Conservation (phyloP, 2,113 vertebrate species). For the Platichthys stellatus region DNA sequence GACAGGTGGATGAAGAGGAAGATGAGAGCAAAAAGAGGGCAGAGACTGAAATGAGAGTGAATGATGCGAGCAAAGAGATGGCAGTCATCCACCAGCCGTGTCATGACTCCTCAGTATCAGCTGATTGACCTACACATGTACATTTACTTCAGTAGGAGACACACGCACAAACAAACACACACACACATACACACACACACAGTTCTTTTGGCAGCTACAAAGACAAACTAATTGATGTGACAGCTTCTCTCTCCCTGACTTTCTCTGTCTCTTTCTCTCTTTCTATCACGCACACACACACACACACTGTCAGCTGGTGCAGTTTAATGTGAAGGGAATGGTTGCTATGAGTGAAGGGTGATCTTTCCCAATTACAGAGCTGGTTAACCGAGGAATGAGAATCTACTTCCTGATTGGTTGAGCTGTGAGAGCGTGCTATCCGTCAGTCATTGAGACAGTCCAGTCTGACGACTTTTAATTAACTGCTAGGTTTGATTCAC, state of each 20-base stretch:
- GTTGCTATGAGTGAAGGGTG: slow-evolving; percentile 44
- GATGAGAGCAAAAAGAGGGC: not conserved
- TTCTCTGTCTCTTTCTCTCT: not conserved
- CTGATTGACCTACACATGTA: slow-evolving; percentile 8
- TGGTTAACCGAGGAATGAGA: slow-evolving; percentile 23
- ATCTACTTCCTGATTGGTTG: slow-evolving; percentile 20
- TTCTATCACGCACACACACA: not conserved
- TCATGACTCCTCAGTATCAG: not conserved
- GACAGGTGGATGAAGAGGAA: not conserved
- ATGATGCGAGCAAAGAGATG: not conserved
- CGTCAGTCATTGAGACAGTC: slow-evolving; percentile 20
- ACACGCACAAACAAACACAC: not conserved
- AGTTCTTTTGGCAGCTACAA: not conserved
- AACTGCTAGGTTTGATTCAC: not conserved
- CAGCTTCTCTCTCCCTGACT: too few species aligned
- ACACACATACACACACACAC: not conserved
- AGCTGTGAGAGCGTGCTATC: slow-evolving; percentile 3
- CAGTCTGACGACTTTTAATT: not conserved
- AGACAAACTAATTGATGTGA: not conserved
- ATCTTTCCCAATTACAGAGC: slow-evolving; percentile 39
- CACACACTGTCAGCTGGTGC: slow-evolving; percentile 11
- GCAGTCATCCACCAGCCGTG: not conserved
- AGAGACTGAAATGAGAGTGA: not conserved
- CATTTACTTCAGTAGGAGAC: not conserved
- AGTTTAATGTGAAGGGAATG: slow-evolving; percentile 31